Percentiles rank a stretch among this genome's conserved stretches.
These are phyloP conservation scores for Pristionchus entomophagus DNA, from an alignment of 2,888 invertebrate genomes.

Conservation along the genomic window DNA sequence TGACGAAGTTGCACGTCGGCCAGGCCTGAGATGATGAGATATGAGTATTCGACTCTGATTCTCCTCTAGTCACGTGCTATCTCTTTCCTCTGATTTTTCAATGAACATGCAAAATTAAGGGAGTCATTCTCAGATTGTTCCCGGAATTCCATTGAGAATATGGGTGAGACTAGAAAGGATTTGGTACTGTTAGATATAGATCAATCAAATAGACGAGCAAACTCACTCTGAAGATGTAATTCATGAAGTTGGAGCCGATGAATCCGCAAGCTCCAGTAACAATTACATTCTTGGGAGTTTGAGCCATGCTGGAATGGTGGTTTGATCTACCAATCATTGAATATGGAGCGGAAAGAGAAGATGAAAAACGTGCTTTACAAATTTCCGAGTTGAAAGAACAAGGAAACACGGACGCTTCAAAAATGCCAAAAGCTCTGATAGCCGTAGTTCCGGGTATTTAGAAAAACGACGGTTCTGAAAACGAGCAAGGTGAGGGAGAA, in stretches of 20 bases:
- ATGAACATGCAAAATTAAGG: background rate
- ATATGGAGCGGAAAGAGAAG: no score
- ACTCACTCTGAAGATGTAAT: constrained; percentile 62
- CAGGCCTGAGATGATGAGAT: constrained; percentile 57
- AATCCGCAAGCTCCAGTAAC: constrained; percentile 75
- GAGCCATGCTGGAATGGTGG: background rate
- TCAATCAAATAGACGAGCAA: no score
- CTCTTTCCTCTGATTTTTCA: no score
- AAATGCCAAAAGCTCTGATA: no score
- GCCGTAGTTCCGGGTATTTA: no score
- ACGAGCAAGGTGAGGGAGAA: background rate
- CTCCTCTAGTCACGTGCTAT: no score
- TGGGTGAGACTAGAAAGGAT: no score
- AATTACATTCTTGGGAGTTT: constrained; percentile 61
- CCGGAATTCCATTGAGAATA: no score
- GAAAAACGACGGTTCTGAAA: no score
- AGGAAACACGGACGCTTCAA: background rate
- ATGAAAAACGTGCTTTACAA: background rate
- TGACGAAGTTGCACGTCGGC: constrained; percentile 70
- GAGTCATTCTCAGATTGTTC: no score
- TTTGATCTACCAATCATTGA: background rate
- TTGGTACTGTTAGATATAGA: no score
- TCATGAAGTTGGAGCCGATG: constrained; percentile 74
- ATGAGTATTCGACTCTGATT: no score
- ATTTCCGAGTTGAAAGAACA: background rate